phyloP scores from a whole-genome alignment of 2,113 vertebrate genomes.

The Echinops telfairi region DNA sequence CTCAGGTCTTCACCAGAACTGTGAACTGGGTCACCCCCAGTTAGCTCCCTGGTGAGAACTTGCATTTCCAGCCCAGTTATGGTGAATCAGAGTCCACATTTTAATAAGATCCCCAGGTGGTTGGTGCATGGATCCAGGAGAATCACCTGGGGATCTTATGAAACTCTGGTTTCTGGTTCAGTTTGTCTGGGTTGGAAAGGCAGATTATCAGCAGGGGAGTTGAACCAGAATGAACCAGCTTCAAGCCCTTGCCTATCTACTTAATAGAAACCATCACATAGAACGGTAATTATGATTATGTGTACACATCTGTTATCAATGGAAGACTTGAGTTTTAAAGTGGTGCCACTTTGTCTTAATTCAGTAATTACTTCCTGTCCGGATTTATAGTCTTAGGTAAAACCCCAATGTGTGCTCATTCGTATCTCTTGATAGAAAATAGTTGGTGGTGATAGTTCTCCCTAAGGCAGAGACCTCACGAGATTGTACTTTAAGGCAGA shows the following conservation, averaged over 20 bases:
- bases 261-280: background rate
- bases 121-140: too few species aligned
- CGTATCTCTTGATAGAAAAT: conserved; percentile 24
- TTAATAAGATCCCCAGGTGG: too few species aligned
- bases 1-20: background rate
- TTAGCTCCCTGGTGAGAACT: too few species aligned
- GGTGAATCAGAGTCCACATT: too few species aligned
- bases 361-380: conserved; percentile 11
- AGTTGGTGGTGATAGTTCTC: background rate
- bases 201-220: too few species aligned
- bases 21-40: too few species aligned
- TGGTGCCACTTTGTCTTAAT: background rate
- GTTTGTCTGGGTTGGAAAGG: too few species aligned
- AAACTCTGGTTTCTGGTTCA: too few species aligned
- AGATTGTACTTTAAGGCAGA: conserved; percentile 20
- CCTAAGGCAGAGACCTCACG: conserved; percentile 1
- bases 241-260: background rate
- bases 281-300: background rate
- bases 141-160: too few species aligned
- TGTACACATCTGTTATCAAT: background rate
- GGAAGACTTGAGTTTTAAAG: conserved; percentile 38
- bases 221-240: too few species aligned
- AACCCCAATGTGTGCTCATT: background rate
- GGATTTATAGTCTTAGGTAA: background rate
- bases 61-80: too few species aligned